Evolutionary conservation across 1,140 invertebrate genomes (phyloP).

Genomic region (Hetaerina americana): DNA sequence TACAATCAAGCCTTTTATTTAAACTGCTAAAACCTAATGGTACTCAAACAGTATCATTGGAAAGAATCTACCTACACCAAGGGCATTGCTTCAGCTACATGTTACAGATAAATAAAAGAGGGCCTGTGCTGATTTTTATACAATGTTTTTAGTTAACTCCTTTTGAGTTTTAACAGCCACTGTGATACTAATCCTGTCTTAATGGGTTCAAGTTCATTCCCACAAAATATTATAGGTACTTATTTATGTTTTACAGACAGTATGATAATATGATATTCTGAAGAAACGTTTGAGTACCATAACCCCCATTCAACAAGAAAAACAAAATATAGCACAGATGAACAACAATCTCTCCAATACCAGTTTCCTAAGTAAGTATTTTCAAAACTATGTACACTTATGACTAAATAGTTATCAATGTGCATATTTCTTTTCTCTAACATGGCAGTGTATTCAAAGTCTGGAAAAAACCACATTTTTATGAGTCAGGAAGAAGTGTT

Average conservation of each 20-base stretch:
- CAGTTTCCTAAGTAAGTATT: neutral
- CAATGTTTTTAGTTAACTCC: too few species aligned
- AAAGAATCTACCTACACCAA: neutral
- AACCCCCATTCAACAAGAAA: neutral
- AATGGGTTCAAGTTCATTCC: too few species aligned
- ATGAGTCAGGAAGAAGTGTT: neutral
- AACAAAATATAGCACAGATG: neutral
- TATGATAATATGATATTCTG: too few species aligned
- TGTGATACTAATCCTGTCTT: too few species aligned
- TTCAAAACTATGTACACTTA: neutral
- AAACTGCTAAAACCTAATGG: neutral
- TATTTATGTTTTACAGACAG: too few species aligned
- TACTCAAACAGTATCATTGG: neutral
- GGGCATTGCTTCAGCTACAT: too few species aligned
- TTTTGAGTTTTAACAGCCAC: too few species aligned
- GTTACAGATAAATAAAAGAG: too few species aligned
- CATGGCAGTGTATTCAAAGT: neutral
- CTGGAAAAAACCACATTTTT: neutral
- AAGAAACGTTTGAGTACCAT: neutral
- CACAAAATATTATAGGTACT: too few species aligned
- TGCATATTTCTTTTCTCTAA: neutral
- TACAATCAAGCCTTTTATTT: too few species aligned
- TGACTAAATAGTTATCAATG: neutral
- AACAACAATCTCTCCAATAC: neutral
- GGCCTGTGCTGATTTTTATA: too few species aligned